Base-by-base conservation (phyloP, 2,113 vertebrate genomes). In the Telmatochromis sp. region DNA sequence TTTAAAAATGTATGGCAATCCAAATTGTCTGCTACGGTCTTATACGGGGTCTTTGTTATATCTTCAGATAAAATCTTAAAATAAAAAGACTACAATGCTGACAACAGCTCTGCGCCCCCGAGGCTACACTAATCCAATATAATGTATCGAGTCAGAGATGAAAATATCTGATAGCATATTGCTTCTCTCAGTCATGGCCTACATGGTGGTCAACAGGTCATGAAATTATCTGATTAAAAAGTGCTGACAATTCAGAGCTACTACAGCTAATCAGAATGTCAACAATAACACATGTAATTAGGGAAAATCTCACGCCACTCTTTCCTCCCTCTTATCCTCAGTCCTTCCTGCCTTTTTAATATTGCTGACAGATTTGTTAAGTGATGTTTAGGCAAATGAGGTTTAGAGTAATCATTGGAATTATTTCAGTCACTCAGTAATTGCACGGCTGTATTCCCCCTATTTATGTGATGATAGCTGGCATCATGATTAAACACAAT, bases 201-300 rank as follows among this genome's bases (percentile, higher is more conserved):
- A 53, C 15, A 12, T 58, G 60, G 47, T 28, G 83, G 85, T 90
- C 90, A 81, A 14, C 53, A 13, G 79, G 84, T 87, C 45, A 35
- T 33, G 11, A 85, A 35, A 65, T 91, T n/a, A 88, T 89, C 84
- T 83, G 88, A 91, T 86, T 60, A 82, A 81, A 86, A 53, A 17
- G 85, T 57, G 70, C 70, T 85, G 81, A 86, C 83, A 86, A 89
- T 42, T 75, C 49, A 78, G 73, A 88, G 73, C 87, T 78, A 81
- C 55, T 85, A 57, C 40, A 85, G 17, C 70, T 86, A 82, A 91
- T 90, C 60, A 14, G 45, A 86, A 58, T 49, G 87, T 91, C 84
- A 90, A 83, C 85, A 88, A 84, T 82, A 84, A 75, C 54, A 65
- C 49, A 65, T 80, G 53, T 45, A 85, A 17, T 53, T n/a, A 55